These are phyloP conservation scores for Eristalis arbustorum DNA, from an alignment of 2,888 invertebrate genomes.

Conservation along the genomic window DNA sequence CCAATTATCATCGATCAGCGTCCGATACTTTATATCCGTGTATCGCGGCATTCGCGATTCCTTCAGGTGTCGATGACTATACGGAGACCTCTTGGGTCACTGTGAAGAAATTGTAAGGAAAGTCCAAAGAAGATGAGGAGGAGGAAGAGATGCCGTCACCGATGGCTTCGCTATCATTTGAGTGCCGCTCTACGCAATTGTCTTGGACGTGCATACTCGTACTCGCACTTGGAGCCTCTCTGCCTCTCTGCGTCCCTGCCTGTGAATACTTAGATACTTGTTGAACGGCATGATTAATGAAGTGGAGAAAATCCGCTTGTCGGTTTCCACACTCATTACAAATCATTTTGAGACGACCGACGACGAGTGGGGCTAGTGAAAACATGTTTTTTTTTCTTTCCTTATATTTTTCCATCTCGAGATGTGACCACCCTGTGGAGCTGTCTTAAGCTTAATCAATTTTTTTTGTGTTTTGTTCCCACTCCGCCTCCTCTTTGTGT, in stretches of 20 bases:
- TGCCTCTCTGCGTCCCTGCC: background rate
- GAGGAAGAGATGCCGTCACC: background rate
- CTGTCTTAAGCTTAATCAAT: background rate
- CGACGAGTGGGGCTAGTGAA: conserved; percentile 29
- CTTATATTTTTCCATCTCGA: background rate
- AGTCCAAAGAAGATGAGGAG: conserved; percentile 43
- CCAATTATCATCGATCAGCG: conserved; percentile 25
- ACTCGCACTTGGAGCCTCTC: background rate
- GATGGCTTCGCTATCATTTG: conserved; percentile 6
- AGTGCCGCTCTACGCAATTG: conserved; percentile 46
- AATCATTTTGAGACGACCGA: conserved; percentile 55
- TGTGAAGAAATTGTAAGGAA: conserved; percentile 31
- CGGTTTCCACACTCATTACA: conserved; percentile 66
- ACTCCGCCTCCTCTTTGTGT: background rate
- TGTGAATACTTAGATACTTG: conserved; percentile 45
- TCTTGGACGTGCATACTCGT: conserved; percentile 3
- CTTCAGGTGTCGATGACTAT: conserved; percentile 61
- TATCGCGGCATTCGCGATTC: conserved; percentile 6
- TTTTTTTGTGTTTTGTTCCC: background rate
- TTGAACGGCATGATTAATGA: conserved; percentile 67
- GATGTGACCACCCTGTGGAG: conserved; percentile 32
- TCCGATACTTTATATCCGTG: background rate
- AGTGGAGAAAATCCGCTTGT: conserved; percentile 66
- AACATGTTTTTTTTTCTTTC: conserved; percentile 18
- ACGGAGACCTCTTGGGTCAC: background rate